Percentiles rank a stretch among this genome's conserved stretches.
Conservation (phyloP, 2,888 invertebrate genomes). For the Sphaerophoria rueppellii region DNA sequence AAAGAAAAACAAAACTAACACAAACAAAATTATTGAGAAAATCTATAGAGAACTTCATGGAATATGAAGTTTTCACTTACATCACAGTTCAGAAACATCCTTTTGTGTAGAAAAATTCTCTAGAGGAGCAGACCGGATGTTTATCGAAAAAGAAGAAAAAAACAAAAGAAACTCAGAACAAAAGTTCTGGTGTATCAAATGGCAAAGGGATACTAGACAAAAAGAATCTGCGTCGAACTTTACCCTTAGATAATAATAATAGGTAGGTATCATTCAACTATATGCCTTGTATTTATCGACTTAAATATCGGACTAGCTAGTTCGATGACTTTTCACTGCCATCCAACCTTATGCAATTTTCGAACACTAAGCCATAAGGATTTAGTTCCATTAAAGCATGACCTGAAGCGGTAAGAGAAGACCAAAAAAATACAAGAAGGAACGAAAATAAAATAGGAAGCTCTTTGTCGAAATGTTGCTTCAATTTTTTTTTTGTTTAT, state of each 20-base stretch:
- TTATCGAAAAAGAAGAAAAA: constrained; percentile 31
- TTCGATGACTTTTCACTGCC: constrained; percentile 52
- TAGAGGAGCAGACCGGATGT: constrained; percentile 48
- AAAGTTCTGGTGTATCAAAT: constrained; percentile 34
- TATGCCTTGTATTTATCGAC: constrained; percentile 18
- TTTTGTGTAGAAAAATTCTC: constrained; percentile 27
- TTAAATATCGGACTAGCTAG: constrained; percentile 42
- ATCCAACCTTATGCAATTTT: constrained; percentile 32
- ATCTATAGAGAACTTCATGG: too few relatives aligned
- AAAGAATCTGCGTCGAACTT: constrained; percentile 21
- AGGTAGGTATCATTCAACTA: constrained; percentile 18
- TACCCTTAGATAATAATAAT: constrained; percentile 30
- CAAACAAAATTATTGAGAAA: too few relatives aligned
- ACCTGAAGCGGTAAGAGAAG: constrained; percentile 40
- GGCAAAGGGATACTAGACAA: constrained; percentile 7
- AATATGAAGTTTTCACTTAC: constrained; percentile 24
- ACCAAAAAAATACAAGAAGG: not conserved
- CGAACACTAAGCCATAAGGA: constrained; percentile 35
- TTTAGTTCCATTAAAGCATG: constrained; percentile 48
- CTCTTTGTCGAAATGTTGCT: constrained; percentile 44
- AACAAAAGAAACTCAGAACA: constrained; percentile 21
- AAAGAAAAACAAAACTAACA: too few relatives aligned
- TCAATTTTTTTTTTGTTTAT: constrained; percentile 31
- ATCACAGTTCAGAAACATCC: constrained; percentile 32
- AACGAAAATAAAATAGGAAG: constrained; percentile 51